Percentiles rank a stretch among this genome's conserved stretches.
These are phyloP conservation scores for Pterostichus niger DNA, from an alignment of 2,888 invertebrate species.

Conservation along the genomic window DNA sequence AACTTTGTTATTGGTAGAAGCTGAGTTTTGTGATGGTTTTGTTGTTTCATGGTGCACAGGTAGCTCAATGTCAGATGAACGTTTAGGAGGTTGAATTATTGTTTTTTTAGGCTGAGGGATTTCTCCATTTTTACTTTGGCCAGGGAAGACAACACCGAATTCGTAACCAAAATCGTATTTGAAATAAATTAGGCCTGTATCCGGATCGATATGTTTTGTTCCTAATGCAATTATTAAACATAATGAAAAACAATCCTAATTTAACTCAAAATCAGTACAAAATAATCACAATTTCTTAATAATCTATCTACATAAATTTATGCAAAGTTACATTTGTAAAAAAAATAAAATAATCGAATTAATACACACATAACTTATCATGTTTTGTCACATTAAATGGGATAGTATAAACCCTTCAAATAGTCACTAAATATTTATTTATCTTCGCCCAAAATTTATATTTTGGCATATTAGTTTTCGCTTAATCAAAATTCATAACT, in stretches of 20 bases:
- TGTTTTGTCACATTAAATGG: too few species aligned
- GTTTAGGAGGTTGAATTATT: constrained; percentile 78
- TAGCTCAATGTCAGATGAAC: constrained; percentile 82
- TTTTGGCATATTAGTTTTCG: too few species aligned
- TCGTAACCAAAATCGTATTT: constrained; percentile 91
- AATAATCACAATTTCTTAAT: too few species aligned
- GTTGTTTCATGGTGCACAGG: constrained; percentile 84
- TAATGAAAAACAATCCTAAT: background rate
- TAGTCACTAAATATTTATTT: too few species aligned
- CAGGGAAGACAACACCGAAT: constrained; percentile 86
- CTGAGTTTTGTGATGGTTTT: constrained; percentile 69
- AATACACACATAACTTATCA: too few species aligned
- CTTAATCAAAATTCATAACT: too few species aligned
- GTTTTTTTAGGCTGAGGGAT: constrained; percentile 77
- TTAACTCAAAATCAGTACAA: background rate
- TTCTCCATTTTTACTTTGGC: constrained; percentile 80
- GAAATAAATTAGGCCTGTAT: constrained; percentile 88
- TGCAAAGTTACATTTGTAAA: too few species aligned
- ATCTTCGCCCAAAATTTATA: too few species aligned
- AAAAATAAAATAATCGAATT: too few species aligned
- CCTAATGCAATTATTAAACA: constrained; percentile 76
- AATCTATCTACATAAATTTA: too few species aligned
- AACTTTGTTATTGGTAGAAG: constrained; percentile 68
- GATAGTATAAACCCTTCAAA: too few species aligned
- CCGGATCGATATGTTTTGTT: constrained; percentile 87